Evolutionary conservation across 2,888 invertebrate genomes (phyloP), one percentile per base, ranked within the genome.

Genomic region (Automeris io): DNA sequence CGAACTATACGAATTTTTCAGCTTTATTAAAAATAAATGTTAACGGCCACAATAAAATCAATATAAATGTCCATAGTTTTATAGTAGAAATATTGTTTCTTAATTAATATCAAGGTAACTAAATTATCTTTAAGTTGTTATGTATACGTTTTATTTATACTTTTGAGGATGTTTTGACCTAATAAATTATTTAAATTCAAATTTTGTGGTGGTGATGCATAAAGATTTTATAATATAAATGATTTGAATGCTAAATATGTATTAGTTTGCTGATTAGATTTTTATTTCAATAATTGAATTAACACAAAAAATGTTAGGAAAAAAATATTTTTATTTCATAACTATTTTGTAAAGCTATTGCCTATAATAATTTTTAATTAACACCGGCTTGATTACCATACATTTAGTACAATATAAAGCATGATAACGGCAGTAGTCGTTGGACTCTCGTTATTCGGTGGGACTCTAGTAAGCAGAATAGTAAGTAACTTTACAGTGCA

Each of bases 61-160:
- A n/a, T n/a, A n/a, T 7, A 16, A 29, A 29, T 2, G 8, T 29
- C n/a, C 16, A 16, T 16, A 16, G 16, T 3, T 16, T 3, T 16
- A n/a, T 29, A 29, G n/a, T 29, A n/a, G 8, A 9, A 8, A 29
- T 16, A 29, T 29, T 29, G 29, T 29, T 16, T 29, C 7, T 29
- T 29, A 29, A 29, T 29, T 29, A 29, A 29, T 29, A 29, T 16
- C 16, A 29, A 29, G 29, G 16, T 16, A 29, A 8, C n/a, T 7
- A 24, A 24, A 11, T 24, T 8, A 29, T 16, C n/a, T 5, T 16
- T 13, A 8, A 16, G 29, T 16, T 29, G n/a, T 29, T 29, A 16
- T 16, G 16, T n/a, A 29, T 16, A 8, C 4, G 16, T 3, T 16
- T 29, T 16, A 29, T 29, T 29, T 29, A 29, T 8, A 29, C 1